Percentiles rank a stretch among this genome's conserved stretches.
phyloP scores from a whole-genome alignment of 2,888 invertebrate species.

The Eudemis profundana region DNA sequence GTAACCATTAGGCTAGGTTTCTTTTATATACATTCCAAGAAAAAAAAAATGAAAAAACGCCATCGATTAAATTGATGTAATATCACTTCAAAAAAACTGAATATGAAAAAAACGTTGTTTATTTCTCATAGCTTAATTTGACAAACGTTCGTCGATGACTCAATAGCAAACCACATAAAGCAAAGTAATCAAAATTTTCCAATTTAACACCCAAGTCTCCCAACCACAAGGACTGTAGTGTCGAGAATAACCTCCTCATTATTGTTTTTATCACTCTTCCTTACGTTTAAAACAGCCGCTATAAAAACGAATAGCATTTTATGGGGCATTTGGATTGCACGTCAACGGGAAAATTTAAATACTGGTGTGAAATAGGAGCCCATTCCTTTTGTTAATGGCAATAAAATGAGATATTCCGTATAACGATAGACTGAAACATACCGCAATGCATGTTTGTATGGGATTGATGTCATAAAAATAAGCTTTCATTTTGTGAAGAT shows the following conservation, averaged over 20 bases:
- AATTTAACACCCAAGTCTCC: not conserved
- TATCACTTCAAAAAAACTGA: too few relatives aligned
- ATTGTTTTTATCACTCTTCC: conserved; percentile 2
- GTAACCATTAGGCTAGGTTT: too few relatives aligned
- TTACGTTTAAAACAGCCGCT: conserved; percentile 9
- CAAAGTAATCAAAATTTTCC: not conserved
- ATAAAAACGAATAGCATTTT: conserved; percentile 11
- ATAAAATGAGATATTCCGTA: conserved; percentile 9
- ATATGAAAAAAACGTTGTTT: too few relatives aligned
- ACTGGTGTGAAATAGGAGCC: conserved; percentile 4
- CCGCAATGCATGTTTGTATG: not conserved
- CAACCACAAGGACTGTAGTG: not conserved
- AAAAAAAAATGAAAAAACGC: too few relatives aligned
- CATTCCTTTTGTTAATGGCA: conserved; percentile 1
- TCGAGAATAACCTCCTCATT: conserved; percentile 10
- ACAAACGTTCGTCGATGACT: too few relatives aligned
- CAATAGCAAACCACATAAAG: not conserved
- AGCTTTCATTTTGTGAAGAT: too few relatives aligned
- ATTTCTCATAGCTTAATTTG: too few relatives aligned
- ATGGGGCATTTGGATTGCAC: conserved; percentile 3
- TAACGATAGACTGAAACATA: not conserved
- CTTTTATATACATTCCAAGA: too few relatives aligned
- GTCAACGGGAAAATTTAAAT: conserved; percentile 5
- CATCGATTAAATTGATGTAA: too few relatives aligned
- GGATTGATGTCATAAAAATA: not conserved